phyloP scores from a whole-genome alignment of 2,888 invertebrate species.

The Endotricha flammealis region DNA sequence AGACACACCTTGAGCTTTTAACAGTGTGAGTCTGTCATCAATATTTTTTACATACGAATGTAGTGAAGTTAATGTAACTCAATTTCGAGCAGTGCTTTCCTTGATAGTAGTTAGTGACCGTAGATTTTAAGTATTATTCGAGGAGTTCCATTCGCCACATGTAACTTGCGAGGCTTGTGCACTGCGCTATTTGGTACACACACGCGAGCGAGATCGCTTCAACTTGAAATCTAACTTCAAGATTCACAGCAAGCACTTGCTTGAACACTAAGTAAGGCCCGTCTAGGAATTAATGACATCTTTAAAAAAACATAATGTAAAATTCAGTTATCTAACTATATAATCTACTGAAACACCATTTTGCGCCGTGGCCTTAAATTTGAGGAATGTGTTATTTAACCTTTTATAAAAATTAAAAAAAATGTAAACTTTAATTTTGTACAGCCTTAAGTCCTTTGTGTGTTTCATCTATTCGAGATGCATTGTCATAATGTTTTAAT shows the following conservation, averaged over 20 bases:
- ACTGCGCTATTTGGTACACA: constrained; percentile 21
- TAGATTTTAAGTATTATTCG: constrained; percentile 43
- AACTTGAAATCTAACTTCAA: constrained; percentile 16
- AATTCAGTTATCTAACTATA: constrained; percentile 61
- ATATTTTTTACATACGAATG: constrained; percentile 65
- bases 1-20: constrained; percentile 73
- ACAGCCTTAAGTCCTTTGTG: constrained; percentile 46
- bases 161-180: constrained; percentile 26
- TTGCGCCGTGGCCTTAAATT: constrained; percentile 77
- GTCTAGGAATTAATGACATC: constrained; percentile 52
- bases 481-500: constrained; percentile 46
- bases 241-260: constrained; percentile 29
- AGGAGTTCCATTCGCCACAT: constrained; percentile 26
- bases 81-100: constrained; percentile 53
- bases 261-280: constrained; percentile 59
- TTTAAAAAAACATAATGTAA: constrained; percentile 45
- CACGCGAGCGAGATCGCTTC: constrained; percentile 21
- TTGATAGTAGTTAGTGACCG: constrained; percentile 38
- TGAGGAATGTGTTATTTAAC: constrained; percentile 70
- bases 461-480: constrained; percentile 40
- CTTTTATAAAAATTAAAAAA: constrained; percentile 53
- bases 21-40: constrained; percentile 64
- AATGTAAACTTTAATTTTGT: constrained; percentile 50
- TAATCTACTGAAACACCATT: constrained; percentile 76
- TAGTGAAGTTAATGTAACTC: constrained; percentile 41